Evolutionary conservation across 2,888 invertebrate genomes (phyloP).

Genomic region (Argyresthia albistria): DNA sequence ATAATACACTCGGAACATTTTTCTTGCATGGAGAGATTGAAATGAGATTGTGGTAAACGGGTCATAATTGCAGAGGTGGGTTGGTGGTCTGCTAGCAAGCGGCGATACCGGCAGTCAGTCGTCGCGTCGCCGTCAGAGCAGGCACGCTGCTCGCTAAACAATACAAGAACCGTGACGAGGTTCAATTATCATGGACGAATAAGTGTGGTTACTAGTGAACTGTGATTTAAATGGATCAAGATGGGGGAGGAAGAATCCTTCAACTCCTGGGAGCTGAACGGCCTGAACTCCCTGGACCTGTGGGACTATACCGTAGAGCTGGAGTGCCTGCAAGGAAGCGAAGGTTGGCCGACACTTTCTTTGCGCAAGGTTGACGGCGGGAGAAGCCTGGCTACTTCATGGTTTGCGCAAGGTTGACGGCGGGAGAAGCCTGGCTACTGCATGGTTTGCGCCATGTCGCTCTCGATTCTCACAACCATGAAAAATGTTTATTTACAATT

Average conservation of each 20-base stretch:
- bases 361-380: constrained; percentile 15
- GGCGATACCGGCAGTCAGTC: constrained; percentile 25
- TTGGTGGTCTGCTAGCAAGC: constrained; percentile 5
- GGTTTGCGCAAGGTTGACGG: too few relatives aligned
- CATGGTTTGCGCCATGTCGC: not conserved
- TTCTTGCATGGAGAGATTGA: constrained; percentile 43
- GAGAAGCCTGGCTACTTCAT: too few relatives aligned
- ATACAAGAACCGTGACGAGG: not conserved
- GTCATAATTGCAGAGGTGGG: constrained; percentile 21
- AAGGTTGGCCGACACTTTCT: constrained; percentile 71
- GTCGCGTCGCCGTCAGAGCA: constrained; percentile 35
- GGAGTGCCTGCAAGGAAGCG: constrained; percentile 83
- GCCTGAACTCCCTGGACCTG: constrained; percentile 81
- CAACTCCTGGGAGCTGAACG: constrained; percentile 68
- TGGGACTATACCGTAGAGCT: constrained; percentile 91
- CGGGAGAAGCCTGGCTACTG: not conserved
- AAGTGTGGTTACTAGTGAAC: not conserved
- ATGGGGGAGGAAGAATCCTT: constrained; percentile 65
- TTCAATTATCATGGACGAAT: not conserved
- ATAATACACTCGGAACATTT: constrained; percentile 48
- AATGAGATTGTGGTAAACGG: constrained; percentile 48
- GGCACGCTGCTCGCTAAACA: constrained; percentile 25
- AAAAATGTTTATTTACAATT: too few relatives aligned
- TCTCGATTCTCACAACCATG: too few relatives aligned
- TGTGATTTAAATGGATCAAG: constrained; percentile 21